Evolutionary conservation across 2,113 vertebrate genomes (phyloP), one percentile per base, ranked within the genome.

Genomic region (Phrynocephalus versicolor): DNA sequence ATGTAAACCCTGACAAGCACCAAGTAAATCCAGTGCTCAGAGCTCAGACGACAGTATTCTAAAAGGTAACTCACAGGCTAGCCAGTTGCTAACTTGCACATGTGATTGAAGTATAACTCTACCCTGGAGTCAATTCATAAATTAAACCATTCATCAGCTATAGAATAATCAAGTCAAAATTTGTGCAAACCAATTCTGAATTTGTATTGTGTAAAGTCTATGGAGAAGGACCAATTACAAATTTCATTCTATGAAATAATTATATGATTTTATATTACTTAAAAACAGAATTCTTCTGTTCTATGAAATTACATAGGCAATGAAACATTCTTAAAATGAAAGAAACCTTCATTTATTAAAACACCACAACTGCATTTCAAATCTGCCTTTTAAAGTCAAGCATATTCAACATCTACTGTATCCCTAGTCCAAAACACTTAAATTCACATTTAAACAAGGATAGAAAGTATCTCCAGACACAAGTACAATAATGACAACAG

Each of bases 371-470:
- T 77, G 86, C 80, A 23, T 30, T 51, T 51, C 45, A 0, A 3
- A 51, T 16, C 7, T 0, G 57, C 73, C 16, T 35, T 79, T 67
- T 64, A 33, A n/a, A 73, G 6, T 77, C 6, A 39, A 9, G 33
- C 51, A 82, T 55, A 57, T 62, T 19, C 71, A 0, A 37, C 7
- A 1, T 79, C 30, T 57, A 88, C 51, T 83, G 60, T 78, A 41
- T 74, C 91, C 45, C 25, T n/a, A 67, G 45, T 51, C 33, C 91
- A 80, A 65, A 64, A 62, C 9, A 79, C 41, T 57, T 67, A 67
- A 72, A 33, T 57, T 71, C 8, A 76, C 13, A 73, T 33, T 3
- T 16, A 51, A 60, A 79, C 57, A 51, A 5, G 45, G 10, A 51
- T 27, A 60, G 2, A 71, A 83, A 60, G 60, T 73, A 85, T 0